A percentile compares a stretch with the other conserved stretches of the same genome.
Evolutionary conservation across 1,140 invertebrate genomes (phyloP).

Genomic region (Yoshiicerus persimilis): DNA sequence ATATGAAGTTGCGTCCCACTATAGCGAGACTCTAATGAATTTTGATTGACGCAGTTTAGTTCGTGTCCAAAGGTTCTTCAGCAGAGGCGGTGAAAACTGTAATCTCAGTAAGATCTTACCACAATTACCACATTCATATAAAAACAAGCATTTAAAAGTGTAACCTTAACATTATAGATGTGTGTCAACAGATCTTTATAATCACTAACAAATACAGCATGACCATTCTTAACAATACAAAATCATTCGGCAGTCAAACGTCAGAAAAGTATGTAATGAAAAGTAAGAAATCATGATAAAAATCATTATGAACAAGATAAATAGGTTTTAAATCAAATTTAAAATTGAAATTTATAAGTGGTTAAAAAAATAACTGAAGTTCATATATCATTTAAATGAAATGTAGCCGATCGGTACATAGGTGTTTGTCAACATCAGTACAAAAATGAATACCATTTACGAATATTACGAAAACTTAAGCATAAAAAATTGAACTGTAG

Average conservation of each 20-base stretch:
- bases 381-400: too few species aligned
- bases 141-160: neutral
- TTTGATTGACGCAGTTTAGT: neutral
- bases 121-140: neutral
- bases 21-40: slow-evolving; percentile 10
- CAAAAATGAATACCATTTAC: too few species aligned
- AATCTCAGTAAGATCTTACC: neutral
- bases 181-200: neutral
- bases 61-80: neutral
- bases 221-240: too few species aligned
- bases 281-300: too few species aligned
- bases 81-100: neutral
- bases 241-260: too few species aligned
- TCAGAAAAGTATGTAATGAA: too few species aligned
- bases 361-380: too few species aligned
- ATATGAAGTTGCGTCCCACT: neutral
- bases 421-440: too few species aligned
- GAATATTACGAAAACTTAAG: neutral
- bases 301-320: too few species aligned
- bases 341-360: too few species aligned
- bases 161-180: neutral
- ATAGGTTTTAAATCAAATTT: too few species aligned
- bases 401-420: too few species aligned
- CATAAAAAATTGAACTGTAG: neutral
- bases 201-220: neutral